Percentiles rank a stretch among this genome's conserved stretches.
Conservation (phyloP, 2,888 invertebrate species). For the Epinotia brunnichana region DNA sequence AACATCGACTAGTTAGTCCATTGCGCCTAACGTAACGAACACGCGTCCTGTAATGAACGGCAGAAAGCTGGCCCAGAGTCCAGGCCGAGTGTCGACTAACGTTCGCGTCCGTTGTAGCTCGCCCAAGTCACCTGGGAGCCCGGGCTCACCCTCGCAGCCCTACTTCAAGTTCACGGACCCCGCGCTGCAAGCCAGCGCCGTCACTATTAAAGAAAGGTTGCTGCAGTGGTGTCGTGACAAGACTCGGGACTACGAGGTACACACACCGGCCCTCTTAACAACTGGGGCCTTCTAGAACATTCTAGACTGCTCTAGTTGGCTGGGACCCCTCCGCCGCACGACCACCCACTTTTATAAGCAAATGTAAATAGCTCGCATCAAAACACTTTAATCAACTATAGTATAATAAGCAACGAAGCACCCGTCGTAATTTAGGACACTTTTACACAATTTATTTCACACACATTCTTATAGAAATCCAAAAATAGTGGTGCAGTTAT, state of each 20-base stretch:
- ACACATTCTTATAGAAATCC: background rate
- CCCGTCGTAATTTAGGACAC: conserved; percentile 5
- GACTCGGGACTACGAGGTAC: conserved; percentile 98
- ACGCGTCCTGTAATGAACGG: conserved; percentile 37
- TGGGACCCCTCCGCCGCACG: conserved; percentile 28
- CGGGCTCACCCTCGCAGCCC: conserved; percentile 87
- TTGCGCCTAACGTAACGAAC: conserved; percentile 8
- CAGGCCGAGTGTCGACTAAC: conserved; percentile 63
- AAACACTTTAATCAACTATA: conserved; percentile 2
- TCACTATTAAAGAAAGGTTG: conserved; percentile 97
- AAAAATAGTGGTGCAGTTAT: background rate
- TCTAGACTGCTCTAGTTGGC: conserved; percentile 44
- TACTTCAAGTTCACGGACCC: conserved; percentile 96
- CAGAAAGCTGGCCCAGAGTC: background rate
- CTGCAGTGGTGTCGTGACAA: conserved; percentile 98
- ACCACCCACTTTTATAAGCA: conserved; percentile 11
- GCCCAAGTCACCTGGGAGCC: conserved; percentile 87
- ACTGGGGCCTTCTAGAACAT: conserved; percentile 51
- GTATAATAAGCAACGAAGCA: conserved; percentile 3
- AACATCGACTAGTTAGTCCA: conserved; percentile 18
- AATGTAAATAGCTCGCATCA: conserved; percentile 23
- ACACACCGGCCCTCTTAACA: conserved; percentile 53
- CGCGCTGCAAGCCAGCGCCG: conserved; percentile 94
- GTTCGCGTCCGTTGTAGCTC: conserved; percentile 85
- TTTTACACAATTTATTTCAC: conserved; percentile 9